A percentile compares a stretch with the other conserved stretches of the same genome.
Evolutionary conservation across 2,888 invertebrate species (phyloP).

Genomic region (Anarsia innoxiella): DNA sequence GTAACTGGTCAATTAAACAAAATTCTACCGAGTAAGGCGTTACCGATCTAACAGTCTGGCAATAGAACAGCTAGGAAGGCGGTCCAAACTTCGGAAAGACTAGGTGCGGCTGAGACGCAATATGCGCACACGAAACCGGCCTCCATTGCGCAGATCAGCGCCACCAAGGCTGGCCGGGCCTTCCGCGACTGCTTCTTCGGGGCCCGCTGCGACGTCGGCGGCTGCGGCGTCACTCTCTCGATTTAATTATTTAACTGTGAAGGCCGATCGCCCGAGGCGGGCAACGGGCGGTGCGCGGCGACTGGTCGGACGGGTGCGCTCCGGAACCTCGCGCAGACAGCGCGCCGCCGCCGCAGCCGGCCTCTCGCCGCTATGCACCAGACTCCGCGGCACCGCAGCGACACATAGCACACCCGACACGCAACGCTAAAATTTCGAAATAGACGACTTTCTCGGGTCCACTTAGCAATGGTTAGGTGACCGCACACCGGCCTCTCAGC

Average conservation of each 20-base stretch:
- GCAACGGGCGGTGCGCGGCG: slow-evolving; percentile 64
- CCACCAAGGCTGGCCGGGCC: slow-evolving; percentile 68
- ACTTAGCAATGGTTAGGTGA: slow-evolving; percentile 54
- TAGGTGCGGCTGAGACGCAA: slow-evolving; percentile 58
- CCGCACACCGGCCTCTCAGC: slow-evolving; percentile 39
- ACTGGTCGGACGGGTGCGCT: slow-evolving; percentile 72
- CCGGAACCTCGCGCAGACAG: slow-evolving; percentile 70
- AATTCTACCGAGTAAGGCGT: slow-evolving; percentile 27
- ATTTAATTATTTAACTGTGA: slow-evolving; percentile 70
- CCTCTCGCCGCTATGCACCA: slow-evolving; percentile 49
- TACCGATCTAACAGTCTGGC: slow-evolving; percentile 41
- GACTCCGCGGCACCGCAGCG: slow-evolving; percentile 69
- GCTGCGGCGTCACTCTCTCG: slow-evolving; percentile 51
- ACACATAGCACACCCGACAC: slow-evolving; percentile 58
- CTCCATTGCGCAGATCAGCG: slow-evolving; percentile 70
- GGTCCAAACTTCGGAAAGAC: slow-evolving; percentile 54
- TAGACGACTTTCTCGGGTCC: slow-evolving; percentile 66
- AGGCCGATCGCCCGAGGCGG: slow-evolving; percentile 73
- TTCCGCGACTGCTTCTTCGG: slow-evolving; percentile 67
- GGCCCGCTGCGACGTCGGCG: slow-evolving; percentile 29
- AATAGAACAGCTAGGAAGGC: slow-evolving; percentile 42
- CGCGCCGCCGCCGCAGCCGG: slow-evolving; percentile 63
- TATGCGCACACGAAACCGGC: slow-evolving; percentile 64
- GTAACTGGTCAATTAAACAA: slow-evolving; percentile 10
- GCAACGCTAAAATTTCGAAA: slow-evolving; percentile 69